These are phyloP conservation scores for Danionella cerebrum DNA, from an alignment of 2,113 vertebrate genomes.

Conservation along the genomic window DNA sequence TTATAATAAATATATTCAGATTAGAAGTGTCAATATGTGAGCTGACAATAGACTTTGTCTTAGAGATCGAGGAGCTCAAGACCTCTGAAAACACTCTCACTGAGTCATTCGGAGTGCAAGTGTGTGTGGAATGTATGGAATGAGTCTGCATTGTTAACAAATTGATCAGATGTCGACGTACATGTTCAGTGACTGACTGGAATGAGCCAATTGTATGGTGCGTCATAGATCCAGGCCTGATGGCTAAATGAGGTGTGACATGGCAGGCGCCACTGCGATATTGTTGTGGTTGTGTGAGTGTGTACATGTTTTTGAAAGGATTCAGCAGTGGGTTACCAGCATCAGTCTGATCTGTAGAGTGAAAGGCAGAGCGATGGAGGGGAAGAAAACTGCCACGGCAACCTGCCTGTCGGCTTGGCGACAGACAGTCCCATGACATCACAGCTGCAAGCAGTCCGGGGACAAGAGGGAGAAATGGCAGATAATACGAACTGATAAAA, in stretches of 20 bases:
- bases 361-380: neutral
- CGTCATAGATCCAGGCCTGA: neutral
- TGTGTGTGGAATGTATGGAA: constrained; percentile 36
- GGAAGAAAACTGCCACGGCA: constrained; percentile 14
- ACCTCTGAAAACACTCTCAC: neutral
- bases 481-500: constrained; percentile 34
- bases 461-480: constrained; percentile 32
- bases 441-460: constrained; percentile 26
- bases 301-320: neutral
- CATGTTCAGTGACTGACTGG: neutral
- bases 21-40: too few species aligned
- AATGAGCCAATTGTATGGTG: constrained; percentile 1
- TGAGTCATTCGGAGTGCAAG: neutral
- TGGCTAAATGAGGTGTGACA: constrained; percentile 19
- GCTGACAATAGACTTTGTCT: too few species aligned
- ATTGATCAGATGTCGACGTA: constrained; percentile 30
- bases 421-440: constrained; percentile 59
- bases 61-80: neutral
- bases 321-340: neutral
- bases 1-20: too few species aligned
- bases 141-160: constrained; percentile 10
- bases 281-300: neutral
- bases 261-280: constrained; percentile 10
- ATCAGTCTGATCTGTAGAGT: neutral
- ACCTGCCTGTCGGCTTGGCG: constrained; percentile 36